phyloP scores from a whole-genome alignment of 2,888 invertebrate species.

The Punctoribates punctum region DNA sequence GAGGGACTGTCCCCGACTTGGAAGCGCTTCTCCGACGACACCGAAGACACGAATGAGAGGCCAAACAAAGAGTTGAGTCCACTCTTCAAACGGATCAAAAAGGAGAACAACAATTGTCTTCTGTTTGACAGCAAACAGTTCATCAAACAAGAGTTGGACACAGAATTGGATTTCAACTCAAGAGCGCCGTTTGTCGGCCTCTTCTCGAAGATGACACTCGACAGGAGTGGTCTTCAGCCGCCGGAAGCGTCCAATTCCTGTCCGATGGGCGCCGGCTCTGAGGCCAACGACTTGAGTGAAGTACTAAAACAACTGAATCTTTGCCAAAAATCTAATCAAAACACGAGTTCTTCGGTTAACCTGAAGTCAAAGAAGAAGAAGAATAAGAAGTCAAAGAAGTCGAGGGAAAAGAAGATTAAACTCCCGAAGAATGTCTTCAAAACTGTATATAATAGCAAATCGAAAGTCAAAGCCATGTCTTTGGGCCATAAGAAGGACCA shows the following conservation, averaged over 20 bases:
- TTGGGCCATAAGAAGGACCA: background rate
- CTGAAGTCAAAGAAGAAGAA: background rate
- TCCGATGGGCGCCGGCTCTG: background rate
- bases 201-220: background rate
- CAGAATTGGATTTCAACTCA: slow-evolving; percentile 4
- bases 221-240: background rate
- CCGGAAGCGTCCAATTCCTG: background rate
- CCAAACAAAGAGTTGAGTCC: background rate
- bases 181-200: background rate
- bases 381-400: slow-evolving; percentile 16
- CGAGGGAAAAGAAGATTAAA: background rate
- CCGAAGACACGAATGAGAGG: too few species aligned
- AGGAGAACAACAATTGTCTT: slow-evolving; percentile 11
- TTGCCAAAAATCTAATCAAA: background rate
- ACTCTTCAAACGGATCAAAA: slow-evolving; percentile 21
- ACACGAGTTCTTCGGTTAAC: background rate
- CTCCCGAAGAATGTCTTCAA: background rate
- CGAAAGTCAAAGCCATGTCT: background rate
- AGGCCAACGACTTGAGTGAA: background rate
- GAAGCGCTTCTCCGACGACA: too few species aligned
- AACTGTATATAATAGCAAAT: background rate
- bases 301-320: background rate
- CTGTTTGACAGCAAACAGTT: background rate
- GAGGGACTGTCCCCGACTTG: too few species aligned
- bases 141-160: background rate